phyloP scores from a whole-genome alignment of 2,113 vertebrate genomes.

The Channa argus region DNA sequence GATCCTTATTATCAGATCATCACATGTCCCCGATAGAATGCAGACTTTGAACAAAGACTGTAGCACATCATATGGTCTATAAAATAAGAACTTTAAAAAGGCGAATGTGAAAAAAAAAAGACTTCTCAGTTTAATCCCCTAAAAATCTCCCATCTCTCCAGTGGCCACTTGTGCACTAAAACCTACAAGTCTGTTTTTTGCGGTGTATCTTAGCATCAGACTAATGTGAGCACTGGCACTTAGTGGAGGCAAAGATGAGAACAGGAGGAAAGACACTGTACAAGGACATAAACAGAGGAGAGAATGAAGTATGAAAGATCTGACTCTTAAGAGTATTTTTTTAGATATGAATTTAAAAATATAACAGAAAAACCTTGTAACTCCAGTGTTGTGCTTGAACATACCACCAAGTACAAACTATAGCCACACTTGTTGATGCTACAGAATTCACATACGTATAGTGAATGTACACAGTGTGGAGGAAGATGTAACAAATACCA shows the following conservation, averaged over 20 bases:
- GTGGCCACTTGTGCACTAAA: neutral
- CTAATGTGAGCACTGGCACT: slow-evolving; percentile 2
- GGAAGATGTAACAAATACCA: slow-evolving; percentile 13
- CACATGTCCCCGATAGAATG: slow-evolving; percentile 21
- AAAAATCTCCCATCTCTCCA: slow-evolving; percentile 1
- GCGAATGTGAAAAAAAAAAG: neutral
- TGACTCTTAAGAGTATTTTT: slow-evolving; percentile 5
- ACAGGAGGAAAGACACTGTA: slow-evolving; percentile 13
- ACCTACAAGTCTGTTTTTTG: no score
- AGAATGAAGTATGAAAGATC: neutral
- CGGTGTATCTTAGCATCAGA: no score
- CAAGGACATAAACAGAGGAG: neutral
- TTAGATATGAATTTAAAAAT: slow-evolving; percentile 23
- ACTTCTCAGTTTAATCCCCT: neutral
- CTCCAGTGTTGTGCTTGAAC: neutral
- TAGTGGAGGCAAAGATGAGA: slow-evolving; percentile 12
- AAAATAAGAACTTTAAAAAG: slow-evolving; percentile 55
- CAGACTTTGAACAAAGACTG: slow-evolving; percentile 56
- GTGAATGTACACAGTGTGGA: slow-evolving; percentile 5
- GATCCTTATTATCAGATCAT: slow-evolving; percentile 2
- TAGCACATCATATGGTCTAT: slow-evolving; percentile 51
- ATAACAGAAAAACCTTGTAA: neutral
- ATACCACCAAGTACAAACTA: slow-evolving; percentile 11
- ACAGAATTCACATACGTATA: slow-evolving; percentile 34
- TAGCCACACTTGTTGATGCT: slow-evolving; percentile 7